Evolutionary conservation across 2,888 invertebrate species (phyloP), one percentile per base, ranked within the genome.

Genomic region (Zygaena filipendulae): DNA sequence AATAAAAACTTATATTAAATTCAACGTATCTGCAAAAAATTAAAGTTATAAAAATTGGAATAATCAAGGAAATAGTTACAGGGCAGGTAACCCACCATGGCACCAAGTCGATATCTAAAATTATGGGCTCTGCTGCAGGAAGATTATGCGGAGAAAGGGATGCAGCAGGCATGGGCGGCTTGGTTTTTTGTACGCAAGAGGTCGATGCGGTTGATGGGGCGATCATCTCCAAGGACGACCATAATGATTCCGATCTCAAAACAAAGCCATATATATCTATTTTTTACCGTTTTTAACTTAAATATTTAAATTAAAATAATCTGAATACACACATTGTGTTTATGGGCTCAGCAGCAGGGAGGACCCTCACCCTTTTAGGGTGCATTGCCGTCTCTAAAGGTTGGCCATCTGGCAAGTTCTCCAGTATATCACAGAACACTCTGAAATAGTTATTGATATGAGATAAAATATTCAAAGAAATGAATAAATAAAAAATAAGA

Each of bases 21-120:
- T 23, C 23, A 23, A 23, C 13, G 11, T 12, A 23, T 11, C 23
- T 23, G 23, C 23, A 23, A 23, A 23, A 13, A 23, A 23, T 23
- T n/a, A 11, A 11, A 23, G 4, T 23, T 23, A 11, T 23, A 13
- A 23, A 23, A 23, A 23, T 23, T 9, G 23, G 23, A 23, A 23
- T 4, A 23, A 23, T 8, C 9, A 11, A 23, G 23, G 5, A 23
- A 23, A 23, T 23, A 23, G n/a, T 23, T 23, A 23, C 23, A 12
- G 23, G 9, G 23, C 23, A 23, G 23, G 11, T 13, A 11, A 23
- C n/a, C n/a, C n/a, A n/a, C n/a, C n/a, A n/a, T 23, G 23, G 23
- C 23, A 23, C 23, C n/a, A n/a, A n/a, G n/a, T n/a, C n/a, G n/a
- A n/a, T n/a, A n/a, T n/a, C n/a, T n/a, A n/a, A n/a, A n/a, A n/a